phyloP scores from a whole-genome alignment of 2,113 vertebrate species.

The Pelecanoides urinatrix region DNA sequence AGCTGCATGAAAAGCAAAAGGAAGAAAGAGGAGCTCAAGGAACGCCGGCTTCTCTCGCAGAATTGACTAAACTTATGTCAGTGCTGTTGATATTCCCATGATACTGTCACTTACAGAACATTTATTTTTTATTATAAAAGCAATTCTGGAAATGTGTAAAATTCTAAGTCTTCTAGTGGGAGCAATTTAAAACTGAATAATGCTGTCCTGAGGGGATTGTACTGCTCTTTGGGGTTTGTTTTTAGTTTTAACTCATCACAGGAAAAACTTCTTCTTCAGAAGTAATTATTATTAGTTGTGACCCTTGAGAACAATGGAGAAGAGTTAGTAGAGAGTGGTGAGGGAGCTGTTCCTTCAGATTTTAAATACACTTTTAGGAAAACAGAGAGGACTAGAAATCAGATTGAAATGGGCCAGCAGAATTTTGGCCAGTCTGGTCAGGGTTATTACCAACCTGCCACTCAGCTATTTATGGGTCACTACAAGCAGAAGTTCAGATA shows the following conservation, averaged over 20 bases:
- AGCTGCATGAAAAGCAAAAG: neutral
- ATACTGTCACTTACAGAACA: slow-evolving; percentile 52
- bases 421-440: neutral
- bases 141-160: slow-evolving; percentile 50
- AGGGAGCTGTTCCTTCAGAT: neutral
- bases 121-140: slow-evolving; percentile 69
- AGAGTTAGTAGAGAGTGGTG: neutral
- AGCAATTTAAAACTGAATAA: slow-evolving; percentile 67
- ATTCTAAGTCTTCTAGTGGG: slow-evolving; percentile 56
- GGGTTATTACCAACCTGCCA: neutral
- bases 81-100: slow-evolving; percentile 44
- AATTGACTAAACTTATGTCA: slow-evolving; percentile 26
- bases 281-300: slow-evolving; percentile 32
- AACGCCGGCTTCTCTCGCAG: neutral
- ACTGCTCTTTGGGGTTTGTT: slow-evolving; percentile 46
- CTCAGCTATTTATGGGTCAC: neutral
- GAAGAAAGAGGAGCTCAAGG: neutral
- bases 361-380: neutral
- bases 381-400: neutral
- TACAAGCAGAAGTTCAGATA: neutral
- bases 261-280: slow-evolving; percentile 1
- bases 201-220: slow-evolving; percentile 27
- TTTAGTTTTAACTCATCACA: slow-evolving; percentile 51
- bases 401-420: neutral
- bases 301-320: neutral